Evolutionary conservation across 2,797 vertebrate species (phyloP).

Genomic region (Tympanoctomys barrerae): DNA sequence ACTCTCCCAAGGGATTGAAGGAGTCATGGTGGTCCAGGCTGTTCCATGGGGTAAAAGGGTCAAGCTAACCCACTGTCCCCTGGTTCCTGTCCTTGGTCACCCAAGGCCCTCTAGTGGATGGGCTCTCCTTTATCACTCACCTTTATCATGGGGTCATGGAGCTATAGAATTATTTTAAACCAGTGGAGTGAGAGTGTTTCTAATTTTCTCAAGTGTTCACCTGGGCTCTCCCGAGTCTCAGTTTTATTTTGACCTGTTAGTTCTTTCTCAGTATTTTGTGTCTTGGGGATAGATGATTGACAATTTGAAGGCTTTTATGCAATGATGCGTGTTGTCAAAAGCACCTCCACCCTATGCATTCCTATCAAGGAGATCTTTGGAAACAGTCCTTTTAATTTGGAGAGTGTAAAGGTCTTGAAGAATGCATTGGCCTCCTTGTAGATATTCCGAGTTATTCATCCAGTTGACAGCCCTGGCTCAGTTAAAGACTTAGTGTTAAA

Average conservation of each 20-base stretch:
- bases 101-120: too few relatives aligned
- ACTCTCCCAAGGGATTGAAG: too few relatives aligned
- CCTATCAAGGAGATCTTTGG: neutral
- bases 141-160: accelerated
- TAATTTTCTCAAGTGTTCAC: neutral
- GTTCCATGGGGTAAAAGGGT: neutral
- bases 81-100: too few relatives aligned
- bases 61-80: accelerated
- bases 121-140: accelerated
- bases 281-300: accelerated
- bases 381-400: neutral
- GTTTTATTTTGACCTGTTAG: too few relatives aligned
- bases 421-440: neutral
- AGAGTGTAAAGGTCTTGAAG: neutral
- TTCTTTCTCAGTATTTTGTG: neutral
- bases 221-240: neutral
- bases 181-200: neutral
- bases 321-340: neutral
- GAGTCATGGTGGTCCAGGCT: too few relatives aligned
- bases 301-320: accelerated
- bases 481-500: too few relatives aligned
- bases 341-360: neutral
- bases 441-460: neutral
- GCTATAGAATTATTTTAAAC: accelerated
- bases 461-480: accelerated